These are phyloP conservation scores for Odobenus rosmarus DNA, from an alignment of 2,113 vertebrate species.

Conservation along the genomic window DNA sequence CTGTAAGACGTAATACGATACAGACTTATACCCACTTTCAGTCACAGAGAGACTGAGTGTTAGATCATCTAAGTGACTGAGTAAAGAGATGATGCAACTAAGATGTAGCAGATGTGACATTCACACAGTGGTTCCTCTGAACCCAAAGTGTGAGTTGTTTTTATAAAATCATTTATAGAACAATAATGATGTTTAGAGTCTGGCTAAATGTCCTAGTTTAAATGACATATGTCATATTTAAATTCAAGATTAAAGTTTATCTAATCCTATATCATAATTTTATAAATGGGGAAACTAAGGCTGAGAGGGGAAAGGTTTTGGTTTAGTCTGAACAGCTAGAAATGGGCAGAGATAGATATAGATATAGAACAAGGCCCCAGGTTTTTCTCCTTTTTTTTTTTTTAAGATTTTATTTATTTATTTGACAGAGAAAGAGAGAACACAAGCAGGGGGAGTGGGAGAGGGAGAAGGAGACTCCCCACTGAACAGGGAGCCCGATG, in stretches of 20 bases:
- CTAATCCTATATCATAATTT: not conserved
- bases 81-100: not conserved
- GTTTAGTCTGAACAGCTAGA: not conserved
- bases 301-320: not conserved
- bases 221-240: not conserved
- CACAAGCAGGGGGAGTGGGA: too few species aligned
- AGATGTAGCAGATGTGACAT: not conserved
- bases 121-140: not conserved
- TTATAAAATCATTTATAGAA: not conserved
- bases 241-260: not conserved
- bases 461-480: too few species aligned
- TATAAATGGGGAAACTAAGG: not conserved
- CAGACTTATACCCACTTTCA: not conserved
- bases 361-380: not conserved
- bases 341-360: not conserved
- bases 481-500: too few species aligned
- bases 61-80: not conserved
- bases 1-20: not conserved
- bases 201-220: not conserved
- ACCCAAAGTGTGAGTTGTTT: not conserved
- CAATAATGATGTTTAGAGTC: not conserved
- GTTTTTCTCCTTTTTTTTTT: not conserved
- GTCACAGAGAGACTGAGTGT: not conserved
- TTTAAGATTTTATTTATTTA: too few species aligned
- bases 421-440: too few species aligned